Percentiles rank a stretch among this genome's conserved stretches.
phyloP scores from a whole-genome alignment of 2,797 vertebrate genomes.

The Tympanoctomys barrerae region DNA sequence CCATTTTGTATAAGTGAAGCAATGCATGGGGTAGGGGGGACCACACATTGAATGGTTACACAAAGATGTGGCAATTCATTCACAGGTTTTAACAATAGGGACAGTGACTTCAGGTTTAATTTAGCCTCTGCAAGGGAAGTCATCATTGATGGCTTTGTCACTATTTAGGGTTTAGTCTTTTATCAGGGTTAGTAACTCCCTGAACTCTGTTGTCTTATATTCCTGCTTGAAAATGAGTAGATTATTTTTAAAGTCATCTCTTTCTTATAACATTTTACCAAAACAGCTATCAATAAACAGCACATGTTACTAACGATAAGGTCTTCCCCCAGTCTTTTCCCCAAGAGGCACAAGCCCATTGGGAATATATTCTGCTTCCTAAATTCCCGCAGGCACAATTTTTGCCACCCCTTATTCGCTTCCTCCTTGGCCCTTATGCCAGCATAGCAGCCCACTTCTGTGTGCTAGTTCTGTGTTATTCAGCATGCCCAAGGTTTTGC shows the following conservation, averaged over 20 bases:
- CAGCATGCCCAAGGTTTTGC: background rate
- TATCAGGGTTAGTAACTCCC: background rate
- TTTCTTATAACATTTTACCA: conserved; percentile 17
- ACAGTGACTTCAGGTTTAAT: background rate
- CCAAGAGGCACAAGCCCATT: background rate
- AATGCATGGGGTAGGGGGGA: background rate
- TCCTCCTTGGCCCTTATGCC: background rate
- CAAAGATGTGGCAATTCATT: background rate
- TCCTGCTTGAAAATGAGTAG: conserved; percentile 5
- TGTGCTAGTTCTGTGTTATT: background rate
- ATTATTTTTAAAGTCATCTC: background rate
- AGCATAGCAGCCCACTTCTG: background rate
- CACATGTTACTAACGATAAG: background rate
- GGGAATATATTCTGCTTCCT: background rate
- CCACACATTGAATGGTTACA: background rate
- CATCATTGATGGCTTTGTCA: background rate
- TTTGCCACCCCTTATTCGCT: background rate
- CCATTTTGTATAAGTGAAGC: background rate
- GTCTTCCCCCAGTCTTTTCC: background rate
- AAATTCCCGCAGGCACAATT: background rate
- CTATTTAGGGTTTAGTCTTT: background rate
- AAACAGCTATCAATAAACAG: conserved; percentile 26
- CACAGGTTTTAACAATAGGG: background rate
- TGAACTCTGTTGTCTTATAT: conserved; percentile 12
- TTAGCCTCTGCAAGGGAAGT: background rate